Conservation (phyloP, 2,888 invertebrate species). For the Dorcus hopei region DNA sequence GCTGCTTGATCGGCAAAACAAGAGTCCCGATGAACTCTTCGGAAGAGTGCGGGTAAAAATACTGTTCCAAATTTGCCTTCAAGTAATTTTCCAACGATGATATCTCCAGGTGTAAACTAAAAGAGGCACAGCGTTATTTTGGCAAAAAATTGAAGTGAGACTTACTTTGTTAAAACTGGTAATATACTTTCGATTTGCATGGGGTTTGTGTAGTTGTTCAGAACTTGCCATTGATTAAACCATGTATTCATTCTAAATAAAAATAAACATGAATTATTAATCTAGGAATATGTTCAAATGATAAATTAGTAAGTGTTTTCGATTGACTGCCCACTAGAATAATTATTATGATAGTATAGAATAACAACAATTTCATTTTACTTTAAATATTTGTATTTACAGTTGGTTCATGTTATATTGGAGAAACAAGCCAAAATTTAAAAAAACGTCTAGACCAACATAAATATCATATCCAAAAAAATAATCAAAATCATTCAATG, state of each 20-base stretch:
- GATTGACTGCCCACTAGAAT: too few species aligned
- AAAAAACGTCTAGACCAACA: too few species aligned
- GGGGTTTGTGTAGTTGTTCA: conserved; percentile 61
- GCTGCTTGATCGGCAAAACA: conserved; percentile 53
- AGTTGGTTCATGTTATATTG: too few species aligned
- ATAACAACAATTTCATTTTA: too few species aligned
- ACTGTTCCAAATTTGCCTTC: conserved; percentile 51
- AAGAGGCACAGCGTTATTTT: conserved; percentile 20
- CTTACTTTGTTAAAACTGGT: conserved; percentile 59
- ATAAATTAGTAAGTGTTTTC: neutral
- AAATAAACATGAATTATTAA: conserved; percentile 3
- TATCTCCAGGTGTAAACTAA: conserved; percentile 54
- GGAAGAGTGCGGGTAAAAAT: conserved; percentile 58
- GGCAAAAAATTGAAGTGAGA: conserved; percentile 20
- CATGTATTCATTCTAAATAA: conserved; percentile 61
- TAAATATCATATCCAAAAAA: too few species aligned
- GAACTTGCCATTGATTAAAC: conserved; percentile 71
- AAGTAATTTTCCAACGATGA: conserved; percentile 55
- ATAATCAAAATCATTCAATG: too few species aligned
- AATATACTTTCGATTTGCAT: conserved; percentile 61
- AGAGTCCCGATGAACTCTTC: conserved; percentile 62
- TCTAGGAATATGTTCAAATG: neutral
- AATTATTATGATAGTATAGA: too few species aligned
- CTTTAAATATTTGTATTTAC: too few species aligned
- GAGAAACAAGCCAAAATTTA: too few species aligned